Conservation (phyloP, 2,888 invertebrate genomes). For the Cryptocephalus moraei region DNA sequence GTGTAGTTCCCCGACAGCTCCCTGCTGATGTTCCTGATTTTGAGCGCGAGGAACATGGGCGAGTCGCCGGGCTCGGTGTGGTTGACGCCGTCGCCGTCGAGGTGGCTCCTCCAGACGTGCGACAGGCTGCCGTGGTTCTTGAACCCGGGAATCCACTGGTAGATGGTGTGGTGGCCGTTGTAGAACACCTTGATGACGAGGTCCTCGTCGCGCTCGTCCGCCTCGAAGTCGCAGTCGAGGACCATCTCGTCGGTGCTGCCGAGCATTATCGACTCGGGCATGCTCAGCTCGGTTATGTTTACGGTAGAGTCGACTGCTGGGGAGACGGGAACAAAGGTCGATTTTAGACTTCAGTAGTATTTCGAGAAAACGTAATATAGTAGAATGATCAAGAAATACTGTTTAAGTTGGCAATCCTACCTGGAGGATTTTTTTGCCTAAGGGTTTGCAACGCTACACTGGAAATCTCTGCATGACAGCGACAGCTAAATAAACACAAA, state of each 20-base stretch:
- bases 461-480: no score
- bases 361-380: no score
- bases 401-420: no score
- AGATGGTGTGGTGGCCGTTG: conserved; percentile 36
- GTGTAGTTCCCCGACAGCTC: conserved; percentile 45
- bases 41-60: conserved; percentile 42
- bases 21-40: conserved; percentile 39
- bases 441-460: no score
- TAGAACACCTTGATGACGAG: conserved; percentile 43
- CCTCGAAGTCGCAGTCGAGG: conserved; percentile 41
- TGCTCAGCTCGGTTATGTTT: conserved; percentile 24
- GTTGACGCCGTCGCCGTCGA: conserved; percentile 36
- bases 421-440: no score
- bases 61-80: conserved; percentile 35
- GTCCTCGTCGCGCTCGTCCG: conserved; percentile 33
- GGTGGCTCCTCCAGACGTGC: conserved; percentile 32
- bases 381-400: no score
- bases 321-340: no score
- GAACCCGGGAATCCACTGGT: conserved; percentile 39
- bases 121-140: conserved; percentile 25
- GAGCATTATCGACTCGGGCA: conserved; percentile 21
- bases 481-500: no score
- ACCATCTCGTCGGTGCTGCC: conserved; percentile 31
- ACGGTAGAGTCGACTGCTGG: conserved; percentile 25
- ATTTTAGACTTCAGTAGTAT: no score